Evolutionary conservation across 2,113 vertebrate genomes (phyloP), one percentile per base, ranked within the genome.

Genomic region (Pyrgilauda ruficollis): DNA sequence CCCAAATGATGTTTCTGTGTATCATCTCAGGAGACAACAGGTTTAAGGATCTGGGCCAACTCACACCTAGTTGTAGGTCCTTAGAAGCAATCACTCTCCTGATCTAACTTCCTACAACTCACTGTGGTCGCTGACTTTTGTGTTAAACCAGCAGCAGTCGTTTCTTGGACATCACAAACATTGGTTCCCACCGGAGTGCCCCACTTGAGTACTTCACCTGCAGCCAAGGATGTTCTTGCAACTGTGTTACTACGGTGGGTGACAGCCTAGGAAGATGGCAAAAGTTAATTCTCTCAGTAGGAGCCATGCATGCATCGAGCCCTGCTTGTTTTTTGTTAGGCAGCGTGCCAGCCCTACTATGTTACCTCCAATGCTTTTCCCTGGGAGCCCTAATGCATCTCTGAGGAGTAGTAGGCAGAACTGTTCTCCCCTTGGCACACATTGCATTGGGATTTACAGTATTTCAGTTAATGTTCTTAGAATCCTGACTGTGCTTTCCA

Each of bases 241-340:
- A 11, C 37, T 64, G 10, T 31, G 10, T 73, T 47, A 9, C 1
- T 47, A 9, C 0, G 0, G n/a, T 6, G 22, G 26, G 18, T 3
- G 7, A 7, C 55, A 15, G 21, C 22, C 13, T 76, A 7, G 67
- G n/a, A 64, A 44, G 31, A 15, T 50, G 52, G 9, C 31, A 27
- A 72, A 46, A 68, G 46, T 46, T 49, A 31, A 14, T 64, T 80
- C 41, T 58, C 18, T 53, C 64, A 4, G 52, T 39, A 53, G 50
- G 9, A 44, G 21, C 61, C 56, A 4, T 31, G 61, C 66, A 4
- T 50, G 33, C 56, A 50, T 74, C 59, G 63, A 55, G 43, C 61
- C 69, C 39, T 16, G 16, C 37, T 35, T 0, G 0, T 50, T 59
- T 73, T 43, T 66, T 35, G 7, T 61, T 24, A 6, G 74, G 47